Evolutionary conservation across 2,888 invertebrate genomes (phyloP), one percentile per base, ranked within the genome.

Genomic region (Charanyca ferruginea): DNA sequence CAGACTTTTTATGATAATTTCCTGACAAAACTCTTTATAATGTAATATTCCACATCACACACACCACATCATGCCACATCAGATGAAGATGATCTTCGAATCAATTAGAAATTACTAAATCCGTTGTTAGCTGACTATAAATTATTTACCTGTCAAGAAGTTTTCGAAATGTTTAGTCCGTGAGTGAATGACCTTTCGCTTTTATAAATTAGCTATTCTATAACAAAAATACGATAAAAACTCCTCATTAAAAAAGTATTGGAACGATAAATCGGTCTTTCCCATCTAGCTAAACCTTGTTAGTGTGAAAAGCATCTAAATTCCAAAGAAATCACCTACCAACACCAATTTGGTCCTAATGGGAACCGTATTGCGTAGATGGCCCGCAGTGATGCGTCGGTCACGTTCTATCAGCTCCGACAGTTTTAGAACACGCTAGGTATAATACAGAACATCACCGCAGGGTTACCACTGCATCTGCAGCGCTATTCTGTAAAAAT

Each of bases 351-450:
- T 41, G 54, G 55, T 32, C 44, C 65, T 64, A 80, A 73, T 81
- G 71, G 74, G 78, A 73, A 73, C 44, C 53, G 60, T 60, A 65
- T 75, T 81, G 79, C 81, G 71, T 73, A 62, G 61, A 64, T 70
- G 49, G 83, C 84, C 85, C 45, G 66, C 25, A 83, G 85, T 75
- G 73, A 75, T 73, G 70, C 66, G 44, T 58, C 58, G 64, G 85
- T 86, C 87, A 86, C 87, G 86, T 73, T 73, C 64, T 28, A 42
- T 44, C 64, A 35, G 35, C 18, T 41, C 11, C 59, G 74, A 72
- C 67, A 68, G 59, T 65, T 66, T 67, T 48, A 66, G 76, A 66
- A 58, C 65, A 52, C 55, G 47, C 51, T 48, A 44, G 38, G 38
- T 11, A 32, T 32, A 32, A 80, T 61, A 57, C 47, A 38, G 65